Percentiles rank a stretch among this genome's conserved stretches.
Conservation (phyloP, 2,113 vertebrate species). For the Vulpes ferrilata region DNA sequence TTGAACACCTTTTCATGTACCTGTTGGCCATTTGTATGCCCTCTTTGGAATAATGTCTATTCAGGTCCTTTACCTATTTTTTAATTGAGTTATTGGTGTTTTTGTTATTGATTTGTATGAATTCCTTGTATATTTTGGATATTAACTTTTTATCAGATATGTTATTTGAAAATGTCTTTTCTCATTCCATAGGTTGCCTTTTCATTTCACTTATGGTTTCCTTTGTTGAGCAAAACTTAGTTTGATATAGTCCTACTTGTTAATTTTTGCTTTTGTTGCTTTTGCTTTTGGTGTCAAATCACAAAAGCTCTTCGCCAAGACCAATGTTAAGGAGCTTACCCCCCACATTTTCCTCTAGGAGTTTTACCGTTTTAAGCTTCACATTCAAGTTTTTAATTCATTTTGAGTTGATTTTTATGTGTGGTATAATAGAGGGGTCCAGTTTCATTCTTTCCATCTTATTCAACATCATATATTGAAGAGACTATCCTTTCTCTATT, state of each 20-base stretch:
- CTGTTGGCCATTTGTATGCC: background rate
- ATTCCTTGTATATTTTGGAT: background rate
- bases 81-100: background rate
- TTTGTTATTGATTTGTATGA: background rate
- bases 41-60: background rate
- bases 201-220: background rate
- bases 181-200: background rate
- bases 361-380: background rate
- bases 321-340: background rate
- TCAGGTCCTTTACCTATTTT: background rate
- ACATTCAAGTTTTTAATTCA: background rate
- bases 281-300: background rate
- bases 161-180: background rate
- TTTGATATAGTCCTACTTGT: background rate
- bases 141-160: background rate
- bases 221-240: background rate
- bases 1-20: background rate
- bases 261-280: background rate
- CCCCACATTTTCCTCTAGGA: background rate
- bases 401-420: background rate
- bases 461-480: background rate
- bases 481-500: background rate
- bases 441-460: background rate
- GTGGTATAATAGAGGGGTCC: background rate
- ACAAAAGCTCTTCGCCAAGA: background rate